Evolutionary conservation across 1,140 invertebrate species (phyloP).

Genomic region (Aphidius ervi): DNA sequence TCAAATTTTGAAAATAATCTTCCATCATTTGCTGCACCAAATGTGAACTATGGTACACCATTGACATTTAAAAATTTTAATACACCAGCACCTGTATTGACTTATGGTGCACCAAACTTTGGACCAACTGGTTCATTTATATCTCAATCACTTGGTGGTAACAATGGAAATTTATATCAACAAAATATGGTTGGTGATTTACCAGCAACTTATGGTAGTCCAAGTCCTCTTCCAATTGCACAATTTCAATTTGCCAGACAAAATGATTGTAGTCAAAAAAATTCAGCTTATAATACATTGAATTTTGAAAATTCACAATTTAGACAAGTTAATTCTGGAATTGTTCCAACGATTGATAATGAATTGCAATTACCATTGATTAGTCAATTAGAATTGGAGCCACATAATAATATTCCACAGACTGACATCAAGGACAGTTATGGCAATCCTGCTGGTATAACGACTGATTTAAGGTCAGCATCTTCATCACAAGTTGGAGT

Average conservation of each 20-base stretch:
- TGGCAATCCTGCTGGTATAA: conserved; percentile 36
- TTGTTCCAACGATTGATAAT: not conserved
- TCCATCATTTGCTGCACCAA: conserved; percentile 39
- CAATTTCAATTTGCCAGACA: not conserved
- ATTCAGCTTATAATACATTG: too few relatives aligned
- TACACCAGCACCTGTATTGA: conserved; percentile 42
- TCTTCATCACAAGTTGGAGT: not conserved
- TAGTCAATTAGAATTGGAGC: conserved; percentile 34
- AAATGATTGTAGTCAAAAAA: conserved; percentile 29
- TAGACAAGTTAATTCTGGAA: not conserved
- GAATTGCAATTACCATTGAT: conserved; percentile 30
- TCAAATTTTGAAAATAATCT: conserved; percentile 22
- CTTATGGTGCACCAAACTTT: conserved; percentile 48
- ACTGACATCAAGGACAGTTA: conserved; percentile 45
- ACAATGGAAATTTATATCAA: conserved; percentile 40
- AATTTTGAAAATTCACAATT: not conserved
- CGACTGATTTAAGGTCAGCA: conserved; percentile 30
- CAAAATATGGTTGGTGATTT: conserved; percentile 25
- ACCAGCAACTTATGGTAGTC: conserved; percentile 41
- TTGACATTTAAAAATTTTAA: conserved; percentile 44
- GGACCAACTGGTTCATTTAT: conserved; percentile 36
- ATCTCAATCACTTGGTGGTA: conserved; percentile 30
- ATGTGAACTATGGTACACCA: conserved; percentile 46
- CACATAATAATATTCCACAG: conserved; percentile 34
- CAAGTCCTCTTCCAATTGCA: conserved; percentile 12